These are phyloP conservation scores for Elephas maximus DNA, from an alignment of 2,113 vertebrate species.

Conservation along the genomic window DNA sequence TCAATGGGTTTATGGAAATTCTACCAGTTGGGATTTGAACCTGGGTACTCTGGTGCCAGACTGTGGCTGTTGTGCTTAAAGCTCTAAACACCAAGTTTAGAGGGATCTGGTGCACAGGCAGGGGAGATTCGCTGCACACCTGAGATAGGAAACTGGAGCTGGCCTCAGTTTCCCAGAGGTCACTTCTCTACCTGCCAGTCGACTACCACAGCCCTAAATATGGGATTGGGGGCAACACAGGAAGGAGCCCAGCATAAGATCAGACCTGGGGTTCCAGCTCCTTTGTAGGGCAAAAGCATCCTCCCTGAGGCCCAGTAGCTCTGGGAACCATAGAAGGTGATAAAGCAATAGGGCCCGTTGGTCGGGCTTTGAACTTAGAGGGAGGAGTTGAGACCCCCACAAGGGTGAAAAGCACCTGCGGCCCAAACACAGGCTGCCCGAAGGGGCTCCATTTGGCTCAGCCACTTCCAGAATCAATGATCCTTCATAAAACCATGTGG, in stretches of 20 bases:
- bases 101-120: no score
- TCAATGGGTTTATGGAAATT: no score
- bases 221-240: not conserved
- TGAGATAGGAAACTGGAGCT: not conserved
- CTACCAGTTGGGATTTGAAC: no score
- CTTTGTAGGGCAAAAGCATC: not conserved
- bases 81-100: no score
- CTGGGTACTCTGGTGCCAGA: no score
- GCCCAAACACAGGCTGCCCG: fast-evolving
- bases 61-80: no score
- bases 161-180: not conserved
- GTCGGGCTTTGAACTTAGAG: not conserved
- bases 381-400: not conserved
- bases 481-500: not conserved
- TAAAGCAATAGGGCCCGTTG: no score
- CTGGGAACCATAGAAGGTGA: not conserved
- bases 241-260: not conserved
- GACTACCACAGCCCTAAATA: not conserved
- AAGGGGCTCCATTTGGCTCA: not conserved
- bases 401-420: no score
- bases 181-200: not conserved
- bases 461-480: not conserved
- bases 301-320: not conserved
- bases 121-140: not conserved
- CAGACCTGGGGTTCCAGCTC: no score